Percentiles rank a stretch among this genome's conserved stretches.
Conservation (phyloP, 2,113 vertebrate species). For the Lasiurus borealis region DNA sequence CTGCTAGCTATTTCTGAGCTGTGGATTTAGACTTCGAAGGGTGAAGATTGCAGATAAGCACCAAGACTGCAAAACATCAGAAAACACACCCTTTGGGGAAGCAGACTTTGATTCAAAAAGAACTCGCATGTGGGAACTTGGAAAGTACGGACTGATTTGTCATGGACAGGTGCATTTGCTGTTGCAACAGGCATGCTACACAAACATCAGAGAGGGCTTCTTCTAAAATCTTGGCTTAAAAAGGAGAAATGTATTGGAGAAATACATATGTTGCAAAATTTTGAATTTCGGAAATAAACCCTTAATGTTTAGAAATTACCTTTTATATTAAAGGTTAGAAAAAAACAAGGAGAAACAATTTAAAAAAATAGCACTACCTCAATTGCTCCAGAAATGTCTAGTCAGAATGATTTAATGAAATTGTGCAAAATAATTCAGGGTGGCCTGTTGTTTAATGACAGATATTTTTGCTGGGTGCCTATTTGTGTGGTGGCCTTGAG, state of each 20-base stretch:
- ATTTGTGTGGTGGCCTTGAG: constrained; percentile 34
- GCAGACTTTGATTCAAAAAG: neutral
- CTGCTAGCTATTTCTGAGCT: neutral
- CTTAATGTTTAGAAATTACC: neutral
- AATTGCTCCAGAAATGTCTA: neutral
- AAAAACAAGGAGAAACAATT: neutral
- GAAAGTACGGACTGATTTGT: neutral
- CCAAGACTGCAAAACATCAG: neutral
- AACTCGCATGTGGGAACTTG: neutral
- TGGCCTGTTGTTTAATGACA: neutral
- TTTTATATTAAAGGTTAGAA: constrained; percentile 1
- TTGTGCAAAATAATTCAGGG: constrained; percentile 40
- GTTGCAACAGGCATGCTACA: neutral
- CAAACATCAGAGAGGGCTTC: neutral
- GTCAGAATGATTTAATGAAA: constrained; percentile 41
- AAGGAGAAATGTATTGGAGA: neutral
- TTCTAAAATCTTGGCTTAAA: neutral
- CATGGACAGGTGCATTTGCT: neutral
- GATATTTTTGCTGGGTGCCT: neutral
- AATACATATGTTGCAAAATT: neutral
- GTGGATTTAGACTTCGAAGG: neutral
- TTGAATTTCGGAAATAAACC: constrained; percentile 2
- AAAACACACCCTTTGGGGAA: neutral
- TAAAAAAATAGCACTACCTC: neutral
- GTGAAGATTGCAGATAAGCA: neutral